phyloP scores from a whole-genome alignment of 2,113 vertebrate genomes.

The Chionodraco myersi region DNA sequence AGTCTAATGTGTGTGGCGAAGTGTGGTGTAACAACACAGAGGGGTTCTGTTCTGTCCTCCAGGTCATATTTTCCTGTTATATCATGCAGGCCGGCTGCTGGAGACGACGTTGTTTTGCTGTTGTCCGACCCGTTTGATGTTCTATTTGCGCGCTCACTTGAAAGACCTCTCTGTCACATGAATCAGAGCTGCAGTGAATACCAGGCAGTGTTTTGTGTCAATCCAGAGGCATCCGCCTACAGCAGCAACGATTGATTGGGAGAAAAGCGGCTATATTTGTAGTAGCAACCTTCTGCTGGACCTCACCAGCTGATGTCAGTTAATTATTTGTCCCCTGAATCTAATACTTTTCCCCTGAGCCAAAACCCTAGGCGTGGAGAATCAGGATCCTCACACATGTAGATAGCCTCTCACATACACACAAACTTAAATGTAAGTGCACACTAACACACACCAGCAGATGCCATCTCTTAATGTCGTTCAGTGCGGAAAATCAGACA shows the following conservation, averaged over 20 bases:
- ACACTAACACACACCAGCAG: conserved; percentile 50
- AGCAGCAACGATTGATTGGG: conserved; percentile 77
- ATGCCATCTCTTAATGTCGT: conserved; percentile 66
- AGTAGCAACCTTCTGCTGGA: conserved; percentile 83
- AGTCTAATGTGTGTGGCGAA: background rate
- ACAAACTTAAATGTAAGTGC: conserved; percentile 13
- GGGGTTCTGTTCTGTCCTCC: conserved; percentile 12
- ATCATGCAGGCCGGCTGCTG: conserved; percentile 10
- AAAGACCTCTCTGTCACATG: conserved; percentile 83
- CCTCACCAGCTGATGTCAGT: conserved; percentile 85
- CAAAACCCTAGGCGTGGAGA: conserved; percentile 79
- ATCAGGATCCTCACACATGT: conserved; percentile 74
- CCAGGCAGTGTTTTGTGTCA: conserved; percentile 77
- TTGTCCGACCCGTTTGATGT: conserved; percentile 77
- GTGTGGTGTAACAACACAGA: background rate
- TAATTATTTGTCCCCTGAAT: conserved; percentile 90
- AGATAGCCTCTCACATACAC: conserved; percentile 26
- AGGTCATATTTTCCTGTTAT: conserved; percentile 15
- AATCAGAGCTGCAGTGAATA: conserved; percentile 77
- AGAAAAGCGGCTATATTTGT: conserved; percentile 84
- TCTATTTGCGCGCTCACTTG: conserved; percentile 80
- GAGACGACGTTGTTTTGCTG: conserved; percentile 61
- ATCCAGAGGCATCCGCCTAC: conserved; percentile 67
- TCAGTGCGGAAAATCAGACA: conserved; percentile 83
- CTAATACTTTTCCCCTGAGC: conserved; percentile 86